Base-by-base conservation (phyloP, 30 jellyfish, hydroid and myxozoan genomes). In the Nemopilema nomurai region DNA sequence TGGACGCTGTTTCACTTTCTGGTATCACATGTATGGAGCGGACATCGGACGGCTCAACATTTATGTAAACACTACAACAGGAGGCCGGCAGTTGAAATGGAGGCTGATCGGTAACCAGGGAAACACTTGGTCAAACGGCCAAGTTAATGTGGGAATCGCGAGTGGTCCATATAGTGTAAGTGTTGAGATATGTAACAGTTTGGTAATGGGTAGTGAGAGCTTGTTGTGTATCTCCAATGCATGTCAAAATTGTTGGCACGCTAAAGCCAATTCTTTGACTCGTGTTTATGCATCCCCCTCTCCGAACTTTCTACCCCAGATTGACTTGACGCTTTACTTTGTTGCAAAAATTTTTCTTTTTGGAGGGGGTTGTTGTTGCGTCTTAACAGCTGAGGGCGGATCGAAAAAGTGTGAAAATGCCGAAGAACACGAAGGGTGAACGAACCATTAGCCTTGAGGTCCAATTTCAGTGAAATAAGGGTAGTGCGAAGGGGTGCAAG, bases 1-100 rank as follows among this genome's bases (percentile, higher is more conserved):
- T 22, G 96, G 90, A 25, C 90, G 92, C 16, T 91, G 98, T 68
- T 82, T 91, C 74, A 87, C 87, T 18, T 91, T 91, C 57, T 91
- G 91, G 93, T 91, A 86, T 64, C 98, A 91, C 79, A 91, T 91
- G 98, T 80, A 41, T 71, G 98, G 98, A 24, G 27, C 87, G 62
- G 50, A 82, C 64, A 81, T 91, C 23, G 98, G 98, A 9, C 28
- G 89, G 30, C 89, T 91, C 18, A 85, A 91, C 32, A 64, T 86
- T n/a, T 91, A 86, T 63, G 91, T 91, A 28, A 91, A 82, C 57
- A 76, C 76, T 20, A 22, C 86, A 1, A 64, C 79, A 49, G 57
- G 57, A 41, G 90, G 90, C 23, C 33, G 72, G 57, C 79, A 79
- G 63, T 24, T 91, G 81, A 95, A 77, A 33, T 91, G 97, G 97